phyloP scores from a whole-genome alignment of 2,888 invertebrate genomes.

The Macaria notata region DNA sequence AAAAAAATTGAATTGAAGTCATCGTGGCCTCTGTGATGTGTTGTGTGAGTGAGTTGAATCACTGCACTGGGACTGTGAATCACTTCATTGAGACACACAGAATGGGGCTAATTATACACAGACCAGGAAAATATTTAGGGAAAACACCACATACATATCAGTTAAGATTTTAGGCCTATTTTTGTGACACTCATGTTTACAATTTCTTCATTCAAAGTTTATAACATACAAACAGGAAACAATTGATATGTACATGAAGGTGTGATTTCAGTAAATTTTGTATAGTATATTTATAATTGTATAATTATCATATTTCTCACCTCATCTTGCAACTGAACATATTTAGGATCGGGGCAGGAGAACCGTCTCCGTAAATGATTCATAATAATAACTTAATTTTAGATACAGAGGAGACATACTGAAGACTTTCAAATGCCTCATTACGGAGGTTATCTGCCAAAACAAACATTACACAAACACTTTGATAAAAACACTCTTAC shows the following conservation, averaged over 20 bases:
- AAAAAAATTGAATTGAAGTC: too few relatives aligned
- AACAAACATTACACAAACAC: slow-evolving; percentile 50
- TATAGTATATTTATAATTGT: too few relatives aligned
- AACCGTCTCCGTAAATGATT: slow-evolving; percentile 48
- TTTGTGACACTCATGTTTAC: too few relatives aligned
- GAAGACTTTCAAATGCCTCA: slow-evolving; percentile 30
- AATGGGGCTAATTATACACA: slow-evolving; percentile 11
- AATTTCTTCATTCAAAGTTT: too few relatives aligned
- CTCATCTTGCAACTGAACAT: slow-evolving; percentile 53
- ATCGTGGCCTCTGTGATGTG: too few relatives aligned
- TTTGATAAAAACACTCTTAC: slow-evolving; percentile 35
- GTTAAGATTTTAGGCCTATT: too few relatives aligned
- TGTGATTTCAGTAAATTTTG: too few relatives aligned
- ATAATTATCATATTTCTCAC: slow-evolving; percentile 22
- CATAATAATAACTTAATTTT: slow-evolving; percentile 39
- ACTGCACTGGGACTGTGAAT: slow-evolving; percentile 19
- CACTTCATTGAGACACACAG: slow-evolving; percentile 27
- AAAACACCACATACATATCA: not conserved
- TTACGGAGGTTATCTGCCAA: slow-evolving; percentile 44
- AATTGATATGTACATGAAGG: too few relatives aligned
- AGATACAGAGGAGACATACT: slow-evolving; percentile 32
- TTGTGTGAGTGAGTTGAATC: slow-evolving; percentile 6
- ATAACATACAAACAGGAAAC: too few relatives aligned
- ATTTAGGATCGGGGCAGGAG: slow-evolving; percentile 52
- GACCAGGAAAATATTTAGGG: slow-evolving; percentile 27